phyloP scores from a whole-genome alignment of 2,888 invertebrate genomes.

The Stratiomys singularior region DNA sequence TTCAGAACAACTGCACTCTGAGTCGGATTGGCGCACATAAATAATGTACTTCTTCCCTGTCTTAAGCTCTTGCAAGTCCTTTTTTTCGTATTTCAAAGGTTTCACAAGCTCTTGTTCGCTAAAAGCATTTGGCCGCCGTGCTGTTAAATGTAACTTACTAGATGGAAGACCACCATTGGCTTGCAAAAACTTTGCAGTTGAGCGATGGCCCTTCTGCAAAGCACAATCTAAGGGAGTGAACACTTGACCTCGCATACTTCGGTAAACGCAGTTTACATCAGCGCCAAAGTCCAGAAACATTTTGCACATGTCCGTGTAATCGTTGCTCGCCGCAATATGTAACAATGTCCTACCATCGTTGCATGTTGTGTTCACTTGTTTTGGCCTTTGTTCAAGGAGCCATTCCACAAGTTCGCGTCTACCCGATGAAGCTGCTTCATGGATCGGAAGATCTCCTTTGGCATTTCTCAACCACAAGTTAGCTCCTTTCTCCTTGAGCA shows the following conservation, averaged over 20 bases:
- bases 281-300: constrained; percentile 85
- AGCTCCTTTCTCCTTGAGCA: constrained; percentile 78
- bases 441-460: constrained; percentile 93
- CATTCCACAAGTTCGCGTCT: constrained; percentile 88
- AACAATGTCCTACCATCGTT: constrained; percentile 92
- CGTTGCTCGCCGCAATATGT: constrained; percentile 93
- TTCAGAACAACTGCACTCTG: constrained; percentile 56
- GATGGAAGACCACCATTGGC: constrained; percentile 90
- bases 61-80: constrained; percentile 60
- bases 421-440: constrained; percentile 95
- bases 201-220: constrained; percentile 83
- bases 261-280: constrained; percentile 84
- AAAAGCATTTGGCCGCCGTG: constrained; percentile 62
- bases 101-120: constrained; percentile 61
- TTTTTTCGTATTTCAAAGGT: constrained; percentile 64
- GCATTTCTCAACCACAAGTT: constrained; percentile 93
- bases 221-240: constrained; percentile 94
- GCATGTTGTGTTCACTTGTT: constrained; percentile 87
- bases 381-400: constrained; percentile 84
- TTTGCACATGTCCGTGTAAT: constrained; percentile 93
- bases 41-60: constrained; percentile 62
- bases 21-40: constrained; percentile 59
- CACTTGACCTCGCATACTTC: constrained; percentile 83
- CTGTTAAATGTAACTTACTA: constrained; percentile 69
- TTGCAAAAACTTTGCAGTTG: constrained; percentile 92